Conservation (phyloP, 1,140 invertebrate species). For the Anoplophora glabripennis region DNA sequence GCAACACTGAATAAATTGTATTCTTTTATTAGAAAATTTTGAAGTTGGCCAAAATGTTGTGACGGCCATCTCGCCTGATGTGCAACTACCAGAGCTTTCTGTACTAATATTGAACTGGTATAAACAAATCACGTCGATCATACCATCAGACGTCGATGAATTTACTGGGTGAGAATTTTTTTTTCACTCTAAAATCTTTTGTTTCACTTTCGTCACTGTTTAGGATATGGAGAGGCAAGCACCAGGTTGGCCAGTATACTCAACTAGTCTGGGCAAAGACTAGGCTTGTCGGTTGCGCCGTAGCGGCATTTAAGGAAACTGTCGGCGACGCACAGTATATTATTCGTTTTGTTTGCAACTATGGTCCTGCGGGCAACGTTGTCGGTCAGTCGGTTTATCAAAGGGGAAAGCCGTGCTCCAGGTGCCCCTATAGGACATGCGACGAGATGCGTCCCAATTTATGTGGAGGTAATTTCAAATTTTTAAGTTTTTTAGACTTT, state of each 20-base stretch:
- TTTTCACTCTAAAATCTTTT: too few relatives aligned
- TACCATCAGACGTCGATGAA: slow-evolving; percentile 21
- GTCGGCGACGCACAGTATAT: slow-evolving; percentile 27
- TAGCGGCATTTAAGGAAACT: slow-evolving; percentile 49
- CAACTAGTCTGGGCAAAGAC: slow-evolving; percentile 58
- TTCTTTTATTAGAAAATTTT: slow-evolving; percentile 18
- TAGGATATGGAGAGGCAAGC: slow-evolving; percentile 24
- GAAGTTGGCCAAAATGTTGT: slow-evolving; percentile 26
- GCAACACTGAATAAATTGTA: background rate
- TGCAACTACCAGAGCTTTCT: slow-evolving; percentile 18
- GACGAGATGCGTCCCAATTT: slow-evolving; percentile 17
- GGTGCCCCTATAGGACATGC: slow-evolving; percentile 35
- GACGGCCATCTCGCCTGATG: slow-evolving; percentile 12
- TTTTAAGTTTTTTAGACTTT: background rate
- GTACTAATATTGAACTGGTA: slow-evolving; percentile 28
- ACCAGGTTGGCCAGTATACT: slow-evolving; percentile 51
- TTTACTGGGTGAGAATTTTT: slow-evolving; percentile 21
- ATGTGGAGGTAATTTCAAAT: slow-evolving; percentile 21
- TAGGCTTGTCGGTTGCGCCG: slow-evolving; percentile 54
- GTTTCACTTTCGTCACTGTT: too few relatives aligned
- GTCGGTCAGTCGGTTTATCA: slow-evolving; percentile 47
- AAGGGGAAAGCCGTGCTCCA: slow-evolving; percentile 44
- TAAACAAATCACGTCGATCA: slow-evolving; percentile 23
- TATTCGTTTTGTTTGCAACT: slow-evolving; percentile 51
- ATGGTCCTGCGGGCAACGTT: slow-evolving; percentile 49